Evolutionary conservation across 2,888 invertebrate species (phyloP), one percentile per base, ranked within the genome.

Genomic region (Acanthococcus lagerstroemiae): DNA sequence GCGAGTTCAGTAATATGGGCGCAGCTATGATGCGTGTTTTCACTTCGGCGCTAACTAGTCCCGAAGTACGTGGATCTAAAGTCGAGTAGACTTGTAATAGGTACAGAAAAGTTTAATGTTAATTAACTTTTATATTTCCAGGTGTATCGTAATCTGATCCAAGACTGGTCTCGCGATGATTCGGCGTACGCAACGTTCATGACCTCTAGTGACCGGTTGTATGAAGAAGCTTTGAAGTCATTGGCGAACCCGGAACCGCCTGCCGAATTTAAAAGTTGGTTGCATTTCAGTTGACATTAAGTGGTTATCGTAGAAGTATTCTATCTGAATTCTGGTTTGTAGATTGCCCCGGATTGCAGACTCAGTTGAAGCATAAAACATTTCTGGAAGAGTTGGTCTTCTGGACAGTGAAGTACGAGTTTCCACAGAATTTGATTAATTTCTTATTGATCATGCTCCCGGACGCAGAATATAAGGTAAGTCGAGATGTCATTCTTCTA

Each of bases 361-460:
- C 87, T 70, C 83, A 85, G 27, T 79, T 94, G 45, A 82, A 84
- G 30, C 93, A 95, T 77, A 84, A 83, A 72, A 92, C 91, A 0
- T 83, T 95, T 69, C 80, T 95, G 21, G 95, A 96, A 76, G 97
- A 97, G 79, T 83, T 97, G 71, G 90, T 96, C 72, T 96, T 97
- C 80, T 97, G 97, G 96, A 94, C 93, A 24, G 93, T 96, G 69
- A 91, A 91, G 75, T 94, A 89, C 77, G 95, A 96, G 77, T 97
- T 96, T 79, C 96, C 96, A 1, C 95, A 96, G 78, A 94, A 93
- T 75, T 83, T 97, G 65, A 95, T 96, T 58, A 96, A 95, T 74
- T 84, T 96, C 70, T 78, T 97, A 68, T 82, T 97, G 63, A 94
- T 95, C 75, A 90, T 97, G 87, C 79, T 97, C 73, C 95, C 95